A percentile compares a stretch with the other conserved stretches of the same genome.
Evolutionary conservation across 1,140 invertebrate species (phyloP).

Genomic region (Pogonus chalceus): DNA sequence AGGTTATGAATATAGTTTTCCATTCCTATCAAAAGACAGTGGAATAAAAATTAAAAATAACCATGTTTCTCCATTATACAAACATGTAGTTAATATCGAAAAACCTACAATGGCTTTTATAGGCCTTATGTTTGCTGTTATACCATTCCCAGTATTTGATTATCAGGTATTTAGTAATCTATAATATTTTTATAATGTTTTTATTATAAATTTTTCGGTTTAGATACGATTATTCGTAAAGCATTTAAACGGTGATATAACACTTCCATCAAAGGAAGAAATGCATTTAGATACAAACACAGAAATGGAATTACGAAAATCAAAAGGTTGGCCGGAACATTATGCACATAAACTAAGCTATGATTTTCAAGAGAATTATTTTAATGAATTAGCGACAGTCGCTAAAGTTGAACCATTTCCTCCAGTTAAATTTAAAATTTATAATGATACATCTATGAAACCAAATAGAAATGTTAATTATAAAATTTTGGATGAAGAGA

Average conservation of each 20-base stretch:
- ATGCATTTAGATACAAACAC: slow-evolving; percentile 36
- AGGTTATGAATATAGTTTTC: slow-evolving; percentile 58
- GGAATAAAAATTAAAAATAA: slow-evolving; percentile 46
- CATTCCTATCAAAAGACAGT: slow-evolving; percentile 52
- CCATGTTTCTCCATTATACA: slow-evolving; percentile 59
- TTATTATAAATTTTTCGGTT: not conserved
- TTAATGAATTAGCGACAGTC: not conserved
- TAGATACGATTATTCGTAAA: slow-evolving; percentile 2
- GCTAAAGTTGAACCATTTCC: not conserved
- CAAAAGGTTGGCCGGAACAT: not conserved
- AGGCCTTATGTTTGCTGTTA: slow-evolving; percentile 48
- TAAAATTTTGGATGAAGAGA: not conserved
- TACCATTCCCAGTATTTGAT: slow-evolving; percentile 57
- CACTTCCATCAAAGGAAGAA: slow-evolving; percentile 34
- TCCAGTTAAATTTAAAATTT: not conserved
- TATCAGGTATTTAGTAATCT: slow-evolving; percentile 45
- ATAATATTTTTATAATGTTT: not conserved
- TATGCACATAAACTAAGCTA: not conserved
- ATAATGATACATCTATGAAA: not conserved
- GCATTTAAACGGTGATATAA: slow-evolving; percentile 17
- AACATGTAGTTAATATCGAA: slow-evolving; percentile 61
- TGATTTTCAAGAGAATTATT: not conserved
- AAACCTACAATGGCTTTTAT: slow-evolving; percentile 63
- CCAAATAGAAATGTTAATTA: not conserved
- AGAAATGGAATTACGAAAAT: slow-evolving; percentile 20